Evolutionary conservation across 2,888 invertebrate genomes (phyloP).

Genomic region (Automeris io): DNA sequence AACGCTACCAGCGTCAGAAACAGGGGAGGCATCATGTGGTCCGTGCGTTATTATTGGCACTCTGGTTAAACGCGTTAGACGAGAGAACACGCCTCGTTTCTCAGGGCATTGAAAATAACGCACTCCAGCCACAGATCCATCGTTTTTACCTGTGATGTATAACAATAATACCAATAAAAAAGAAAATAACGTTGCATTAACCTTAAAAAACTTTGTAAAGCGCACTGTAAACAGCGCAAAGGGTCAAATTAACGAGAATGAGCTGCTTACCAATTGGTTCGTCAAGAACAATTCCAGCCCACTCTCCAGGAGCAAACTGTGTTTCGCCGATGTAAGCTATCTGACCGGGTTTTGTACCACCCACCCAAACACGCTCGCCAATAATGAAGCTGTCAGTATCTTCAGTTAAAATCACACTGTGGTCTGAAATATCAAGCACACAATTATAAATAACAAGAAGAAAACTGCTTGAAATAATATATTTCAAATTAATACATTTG

Average conservation of each 20-base stretch:
- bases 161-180: too few relatives aligned
- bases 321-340: slow-evolving; percentile 97
- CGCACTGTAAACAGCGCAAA: too few relatives aligned
- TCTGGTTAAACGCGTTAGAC: slow-evolving; percentile 89
- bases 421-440: slow-evolving; percentile 77
- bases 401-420: slow-evolving; percentile 88
- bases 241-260: background rate
- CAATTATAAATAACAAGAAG: background rate
- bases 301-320: slow-evolving; percentile 98
- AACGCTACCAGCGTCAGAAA: slow-evolving; percentile 67
- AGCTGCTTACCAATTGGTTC: slow-evolving; percentile 88
- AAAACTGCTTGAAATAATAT: background rate
- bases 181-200: too few relatives aligned
- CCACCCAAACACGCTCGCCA: slow-evolving; percentile 96
- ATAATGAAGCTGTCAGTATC: slow-evolving; percentile 97
- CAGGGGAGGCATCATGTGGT: slow-evolving; percentile 66
- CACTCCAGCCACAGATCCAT: slow-evolving; percentile 94
- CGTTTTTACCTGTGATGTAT: slow-evolving; percentile 89
- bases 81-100: slow-evolving; percentile 95
- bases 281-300: slow-evolving; percentile 98
- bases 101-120: slow-evolving; percentile 96
- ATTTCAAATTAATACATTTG: background rate
- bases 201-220: too few relatives aligned
- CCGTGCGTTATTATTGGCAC: slow-evolving; percentile 78
- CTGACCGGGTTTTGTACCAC: slow-evolving; percentile 92